Percentiles rank a stretch among this genome's conserved stretches.
phyloP scores from a whole-genome alignment of 2,113 vertebrate species.

The Brienomyrus brachyistius region DNA sequence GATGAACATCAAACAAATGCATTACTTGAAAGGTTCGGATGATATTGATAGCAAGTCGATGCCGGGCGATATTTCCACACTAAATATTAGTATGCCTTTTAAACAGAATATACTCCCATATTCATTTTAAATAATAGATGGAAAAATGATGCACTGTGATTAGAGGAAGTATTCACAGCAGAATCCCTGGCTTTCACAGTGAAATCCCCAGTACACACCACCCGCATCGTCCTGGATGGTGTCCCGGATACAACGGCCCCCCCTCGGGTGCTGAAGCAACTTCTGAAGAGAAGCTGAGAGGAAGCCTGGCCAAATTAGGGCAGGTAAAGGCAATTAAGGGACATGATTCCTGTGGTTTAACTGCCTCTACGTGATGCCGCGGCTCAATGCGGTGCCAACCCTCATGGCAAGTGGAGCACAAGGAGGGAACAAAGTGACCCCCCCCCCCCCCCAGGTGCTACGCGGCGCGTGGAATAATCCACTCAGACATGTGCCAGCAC shows the following conservation, averaged over 20 bases:
- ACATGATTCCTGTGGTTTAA: not conserved
- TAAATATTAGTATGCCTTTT: not conserved
- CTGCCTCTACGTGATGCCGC: not conserved
- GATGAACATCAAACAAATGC: not conserved
- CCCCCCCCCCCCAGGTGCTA: not conserved
- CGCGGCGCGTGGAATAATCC: not conserved
- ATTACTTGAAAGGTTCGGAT: not conserved
- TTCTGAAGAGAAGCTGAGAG: not conserved
- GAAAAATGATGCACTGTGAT: not conserved
- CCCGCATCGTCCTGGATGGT: not conserved
- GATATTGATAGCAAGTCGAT: not conserved
- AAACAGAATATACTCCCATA: not conserved
- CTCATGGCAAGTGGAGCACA: not conserved
- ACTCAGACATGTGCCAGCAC: not conserved
- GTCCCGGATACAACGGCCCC: not conserved
- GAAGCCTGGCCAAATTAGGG: not conserved
- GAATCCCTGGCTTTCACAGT: not conserved
- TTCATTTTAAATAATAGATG: not conserved
- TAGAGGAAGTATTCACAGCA: not conserved
- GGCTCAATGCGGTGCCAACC: not conserved
- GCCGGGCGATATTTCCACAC: not conserved
- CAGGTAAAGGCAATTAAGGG: slow-evolving; percentile 5
- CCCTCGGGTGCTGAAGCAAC: not conserved
- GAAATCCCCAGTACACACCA: not conserved
- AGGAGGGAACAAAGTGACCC: not conserved